A percentile compares a stretch with the other conserved stretches of the same genome.
These are phyloP conservation scores for Araneus ventricosus DNA, from an alignment of 1,140 invertebrate genomes.

Conservation along the genomic window DNA sequence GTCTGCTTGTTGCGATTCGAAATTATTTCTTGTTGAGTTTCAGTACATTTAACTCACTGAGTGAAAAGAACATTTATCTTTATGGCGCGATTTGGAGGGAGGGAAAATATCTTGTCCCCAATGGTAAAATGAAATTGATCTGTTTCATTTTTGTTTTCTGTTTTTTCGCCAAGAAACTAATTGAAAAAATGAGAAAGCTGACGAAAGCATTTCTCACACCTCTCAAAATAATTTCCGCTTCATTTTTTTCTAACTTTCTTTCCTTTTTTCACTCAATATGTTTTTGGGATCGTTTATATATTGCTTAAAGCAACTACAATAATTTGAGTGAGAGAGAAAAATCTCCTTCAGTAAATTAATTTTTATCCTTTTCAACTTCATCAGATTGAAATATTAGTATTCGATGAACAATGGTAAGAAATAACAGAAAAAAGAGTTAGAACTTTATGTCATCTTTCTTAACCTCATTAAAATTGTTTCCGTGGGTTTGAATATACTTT, in stretches of 20 bases:
- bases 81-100: not conserved
- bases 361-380: not conserved
- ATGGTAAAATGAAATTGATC: slow-evolving; percentile 13
- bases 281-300: slow-evolving; percentile 49
- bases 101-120: slow-evolving; percentile 31
- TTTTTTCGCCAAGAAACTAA: not conserved
- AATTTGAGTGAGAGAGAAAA: not conserved
- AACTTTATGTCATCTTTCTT: not conserved
- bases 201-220: slow-evolving; percentile 42
- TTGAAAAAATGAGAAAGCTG: slow-evolving; percentile 41
- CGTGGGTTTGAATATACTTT: too few relatives aligned
- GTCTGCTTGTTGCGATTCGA: not conserved
- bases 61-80: slow-evolving; percentile 39
- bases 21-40: slow-evolving; percentile 5
- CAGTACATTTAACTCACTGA: not conserved
- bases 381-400: not conserved
- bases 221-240: slow-evolving; percentile 46
- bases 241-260: not conserved
- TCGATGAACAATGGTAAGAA: not conserved
- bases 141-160: not conserved
- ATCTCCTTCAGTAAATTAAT: not conserved
- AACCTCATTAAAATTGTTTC: not conserved
- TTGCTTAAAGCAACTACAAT: not conserved
- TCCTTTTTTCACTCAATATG: not conserved
- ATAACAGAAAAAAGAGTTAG: not conserved